These are phyloP conservation scores for Cryptoblepharus egeriae DNA, from an alignment of 2,797 vertebrate species.

Conservation along the genomic window DNA sequence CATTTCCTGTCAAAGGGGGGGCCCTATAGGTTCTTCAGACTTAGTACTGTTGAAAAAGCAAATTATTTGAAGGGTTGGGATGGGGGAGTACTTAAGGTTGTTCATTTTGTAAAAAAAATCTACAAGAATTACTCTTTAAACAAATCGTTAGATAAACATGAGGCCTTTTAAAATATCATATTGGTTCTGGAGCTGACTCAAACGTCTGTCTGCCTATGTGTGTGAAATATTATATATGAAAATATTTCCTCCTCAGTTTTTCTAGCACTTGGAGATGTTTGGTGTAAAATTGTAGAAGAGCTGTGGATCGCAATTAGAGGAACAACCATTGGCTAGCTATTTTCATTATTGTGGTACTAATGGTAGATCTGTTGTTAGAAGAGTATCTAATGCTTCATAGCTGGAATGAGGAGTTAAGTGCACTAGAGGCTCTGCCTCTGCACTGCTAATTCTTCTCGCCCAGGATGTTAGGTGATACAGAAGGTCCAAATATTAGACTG, in stretches of 20 bases:
- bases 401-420: neutral
- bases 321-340: constrained; percentile 68
- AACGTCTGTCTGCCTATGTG: constrained; percentile 59
- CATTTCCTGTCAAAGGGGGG: constrained; percentile 26
- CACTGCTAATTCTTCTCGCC: no score
- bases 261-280: constrained; percentile 64
- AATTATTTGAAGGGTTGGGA: neutral
- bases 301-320: constrained; percentile 41
- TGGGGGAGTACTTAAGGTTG: neutral
- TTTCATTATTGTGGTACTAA: constrained; percentile 50
- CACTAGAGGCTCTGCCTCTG: no score
- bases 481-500: no score
- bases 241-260: constrained; percentile 64
- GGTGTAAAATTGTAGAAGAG: constrained; percentile 67
- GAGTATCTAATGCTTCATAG: neutral
- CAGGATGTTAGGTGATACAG: no score
- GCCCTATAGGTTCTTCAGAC: constrained; percentile 24
- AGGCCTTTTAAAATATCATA: constrained; percentile 62
- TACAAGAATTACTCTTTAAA: constrained; percentile 11
- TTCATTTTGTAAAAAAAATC: neutral
- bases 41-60: neutral
- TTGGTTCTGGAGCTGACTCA: constrained; percentile 60
- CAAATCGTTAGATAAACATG: constrained; percentile 56
- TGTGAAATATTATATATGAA: constrained; percentile 64
- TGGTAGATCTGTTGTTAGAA: constrained; percentile 16